Evolutionary conservation across 2,888 invertebrate genomes (phyloP).

Genomic region (Peribatodes rhomboidaria): DNA sequence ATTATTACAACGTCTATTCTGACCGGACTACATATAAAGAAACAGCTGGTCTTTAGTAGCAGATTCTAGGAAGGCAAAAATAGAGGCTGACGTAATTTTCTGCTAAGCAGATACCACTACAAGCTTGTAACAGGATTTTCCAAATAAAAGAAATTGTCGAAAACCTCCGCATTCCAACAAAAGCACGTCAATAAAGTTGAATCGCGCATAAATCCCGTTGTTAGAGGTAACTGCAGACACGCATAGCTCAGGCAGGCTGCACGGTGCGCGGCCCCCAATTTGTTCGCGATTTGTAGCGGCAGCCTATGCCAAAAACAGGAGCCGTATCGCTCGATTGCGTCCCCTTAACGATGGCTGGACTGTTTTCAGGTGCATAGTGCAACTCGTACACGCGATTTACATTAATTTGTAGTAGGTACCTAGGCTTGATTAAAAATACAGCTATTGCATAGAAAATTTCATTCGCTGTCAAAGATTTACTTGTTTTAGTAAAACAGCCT

Average conservation of each 20-base stretch:
- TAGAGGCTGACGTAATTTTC: not conserved
- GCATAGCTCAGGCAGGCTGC: constrained; percentile 43
- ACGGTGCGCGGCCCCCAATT: constrained; percentile 53
- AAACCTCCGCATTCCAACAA: constrained; percentile 25
- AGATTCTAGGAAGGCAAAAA: not conserved
- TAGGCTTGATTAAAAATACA: too few relatives aligned
- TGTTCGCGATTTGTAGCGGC: constrained; percentile 56
- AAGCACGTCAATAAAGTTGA: constrained; percentile 41
- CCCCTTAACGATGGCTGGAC: constrained; percentile 44
- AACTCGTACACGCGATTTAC: constrained; percentile 2
- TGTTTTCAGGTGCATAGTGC: constrained; percentile 12
- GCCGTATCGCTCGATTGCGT: constrained; percentile 47
- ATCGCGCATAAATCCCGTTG: constrained; percentile 44
- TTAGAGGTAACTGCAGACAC: constrained; percentile 49
- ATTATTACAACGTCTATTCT: too few relatives aligned
- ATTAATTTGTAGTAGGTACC: not conserved
- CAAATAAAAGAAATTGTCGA: constrained; percentile 6
- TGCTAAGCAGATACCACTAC: not conserved
- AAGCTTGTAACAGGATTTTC: not conserved
- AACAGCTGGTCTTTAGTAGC: not conserved
- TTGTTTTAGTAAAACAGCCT: too few relatives aligned
- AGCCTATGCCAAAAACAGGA: constrained; percentile 52
- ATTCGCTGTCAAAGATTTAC: too few relatives aligned
- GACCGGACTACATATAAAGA: not conserved
- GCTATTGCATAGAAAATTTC: too few relatives aligned